Evolutionary conservation across 64 coral and sea anemone species (phyloP), one percentile per base, ranked within the genome.

Genomic region (Actinia equina): DNA sequence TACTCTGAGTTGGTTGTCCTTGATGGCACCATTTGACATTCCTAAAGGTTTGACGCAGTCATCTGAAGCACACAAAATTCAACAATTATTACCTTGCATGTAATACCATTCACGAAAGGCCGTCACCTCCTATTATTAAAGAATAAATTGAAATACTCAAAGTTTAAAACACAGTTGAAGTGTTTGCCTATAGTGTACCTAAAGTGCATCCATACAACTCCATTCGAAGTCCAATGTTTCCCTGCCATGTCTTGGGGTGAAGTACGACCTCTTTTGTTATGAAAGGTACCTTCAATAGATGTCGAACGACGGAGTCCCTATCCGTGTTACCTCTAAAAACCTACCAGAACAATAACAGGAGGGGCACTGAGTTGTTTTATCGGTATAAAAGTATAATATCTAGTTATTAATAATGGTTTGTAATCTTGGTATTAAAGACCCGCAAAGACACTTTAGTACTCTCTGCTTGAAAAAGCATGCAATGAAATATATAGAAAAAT

Each of bases 11-110:
- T 93, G 91, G 74, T n/a, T 84, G 44, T 89, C 91, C 77, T 77
- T 84, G 9, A 93, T 89, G 43, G 81, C 30, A 62, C 82, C 56
- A 79, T 89, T 89, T 86, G 80, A 74, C 44, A 93, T 23, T n/a
- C 91, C 91, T 54, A 93, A 60, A 59, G 91, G 82, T 58, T 89
- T 82, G 2, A 89, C 45, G 70, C 91, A 93, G 42, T 93, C 83
- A 44, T 55, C 91, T 93, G 67, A 45, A 9, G 43, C 37, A 74
- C 59, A 87, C 37, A 67, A 30, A 1, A 83, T 54, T 22, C 6
- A 30, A 41, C n/a, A 20, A 9, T 23, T n/a, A 74, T 74, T 27
- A 74, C 23, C 20, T 71, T 37, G 30, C 30, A 49, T 49, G 0
- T 49, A 4, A 49, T 1, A 30, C 0, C 25, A 30, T 74, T 13